Evolutionary conservation across 2,888 invertebrate genomes (phyloP).

Genomic region (Eristalis tenax): DNA sequence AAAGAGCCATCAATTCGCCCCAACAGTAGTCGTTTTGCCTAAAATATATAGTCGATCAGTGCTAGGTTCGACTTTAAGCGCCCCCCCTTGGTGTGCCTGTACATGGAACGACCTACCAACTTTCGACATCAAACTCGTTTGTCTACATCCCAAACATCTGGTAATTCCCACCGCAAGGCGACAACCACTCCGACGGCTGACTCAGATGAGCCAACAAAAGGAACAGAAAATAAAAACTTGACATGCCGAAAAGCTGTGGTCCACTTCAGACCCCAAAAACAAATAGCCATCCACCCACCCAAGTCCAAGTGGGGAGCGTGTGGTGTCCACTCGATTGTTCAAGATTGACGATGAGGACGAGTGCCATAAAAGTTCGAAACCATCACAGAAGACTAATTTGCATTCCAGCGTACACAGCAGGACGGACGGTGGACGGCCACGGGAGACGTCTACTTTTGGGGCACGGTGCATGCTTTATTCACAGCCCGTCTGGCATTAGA

Average conservation of each 20-base stretch:
- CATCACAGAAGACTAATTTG: background rate
- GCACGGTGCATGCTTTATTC: too few species aligned
- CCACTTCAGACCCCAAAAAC: background rate
- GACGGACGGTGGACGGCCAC: background rate
- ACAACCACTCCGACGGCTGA: background rate
- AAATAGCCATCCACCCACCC: background rate
- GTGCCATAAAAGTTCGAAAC: background rate
- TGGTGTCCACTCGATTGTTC: background rate
- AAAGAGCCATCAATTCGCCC: background rate
- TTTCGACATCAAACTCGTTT: background rate
- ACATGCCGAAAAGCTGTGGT: background rate
- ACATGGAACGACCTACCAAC: background rate
- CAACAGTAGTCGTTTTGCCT: background rate
- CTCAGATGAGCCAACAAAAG: background rate
- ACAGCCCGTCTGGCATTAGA: too few species aligned
- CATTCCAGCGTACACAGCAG: background rate
- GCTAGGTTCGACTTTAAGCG: background rate
- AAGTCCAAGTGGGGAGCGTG: background rate
- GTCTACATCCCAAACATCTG: background rate
- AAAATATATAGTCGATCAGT: background rate
- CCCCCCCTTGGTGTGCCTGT: background rate
- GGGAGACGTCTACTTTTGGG: too few species aligned
- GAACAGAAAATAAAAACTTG: background rate
- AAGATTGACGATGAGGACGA: constrained; percentile 14
- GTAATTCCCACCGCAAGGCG: background rate